Base-by-base conservation (phyloP, 2,888 invertebrate genomes). In the Diploptera punctata region DNA sequence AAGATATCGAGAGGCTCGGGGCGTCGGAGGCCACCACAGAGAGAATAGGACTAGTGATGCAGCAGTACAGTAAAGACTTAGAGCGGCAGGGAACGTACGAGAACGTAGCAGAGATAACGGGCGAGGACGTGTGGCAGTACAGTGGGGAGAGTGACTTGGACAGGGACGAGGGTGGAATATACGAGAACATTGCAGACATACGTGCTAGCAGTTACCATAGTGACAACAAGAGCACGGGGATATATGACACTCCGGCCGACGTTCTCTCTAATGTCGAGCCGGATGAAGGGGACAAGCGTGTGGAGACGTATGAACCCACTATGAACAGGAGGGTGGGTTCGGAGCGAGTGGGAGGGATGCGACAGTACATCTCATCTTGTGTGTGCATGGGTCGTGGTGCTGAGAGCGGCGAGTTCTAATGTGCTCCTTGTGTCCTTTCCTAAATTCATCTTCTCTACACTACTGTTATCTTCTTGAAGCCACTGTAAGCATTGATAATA, bases 301-400 rank as follows among this genome's bases (percentile, higher is more conserved):
- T 57, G 57, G 57, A 57, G 26, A 57, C 57, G 18, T 57, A 31
- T n/a, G 57, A 57, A 18, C 57, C 57, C 57, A 57, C 57, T 24
- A 31, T 57, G 2, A 65, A 47, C 47, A 65, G 65, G 13, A 13
- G 65, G 18, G 47, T 65, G 33, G 65, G 65, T 10, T 44, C 65
- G 38, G 65, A 65, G 24, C 31, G 65, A 26, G 65, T 47, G 26
- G 65, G 65, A 26, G 65, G 65, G 21, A 65, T 65, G 65, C 24
- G 65, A 47, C 65, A 65, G 47, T 65, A 65, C n/a, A 65, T 65
- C 47, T 65, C 65, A 2, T 65, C 65, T 21, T 65, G 65, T 65
- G 65, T 65, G 26, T 65, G 65, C 29, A 65, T 65, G 65, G 65
- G 65, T 3, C 65, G 65, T 26, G 65, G 65, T 18, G 65, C 65